Conservation (phyloP, 2,113 vertebrate genomes). For the Plecotus auritus region DNA sequence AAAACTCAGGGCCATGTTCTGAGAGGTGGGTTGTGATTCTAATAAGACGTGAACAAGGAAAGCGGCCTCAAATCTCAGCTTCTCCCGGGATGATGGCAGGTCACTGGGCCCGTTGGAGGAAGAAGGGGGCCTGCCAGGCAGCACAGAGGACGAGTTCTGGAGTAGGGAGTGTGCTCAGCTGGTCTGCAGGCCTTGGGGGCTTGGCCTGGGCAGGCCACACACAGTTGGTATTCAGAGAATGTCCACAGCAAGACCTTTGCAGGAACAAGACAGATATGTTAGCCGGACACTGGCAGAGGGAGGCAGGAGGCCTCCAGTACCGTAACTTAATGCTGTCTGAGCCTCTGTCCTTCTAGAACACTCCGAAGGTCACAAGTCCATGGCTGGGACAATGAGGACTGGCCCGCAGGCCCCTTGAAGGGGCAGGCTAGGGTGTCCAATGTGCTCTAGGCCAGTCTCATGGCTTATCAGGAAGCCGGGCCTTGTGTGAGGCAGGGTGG, state of each 20-base stretch:
- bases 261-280: not conserved
- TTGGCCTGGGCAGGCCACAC: not conserved
- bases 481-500: not conserved
- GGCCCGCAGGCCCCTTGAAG: fast-evolving
- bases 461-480: not conserved
- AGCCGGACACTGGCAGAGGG: not conserved
- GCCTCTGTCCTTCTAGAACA: not conserved
- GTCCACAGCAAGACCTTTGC: not conserved
- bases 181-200: not conserved
- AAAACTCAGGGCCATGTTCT: not conserved
- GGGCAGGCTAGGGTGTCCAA: not conserved
- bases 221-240: not conserved
- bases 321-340: fast-evolving
- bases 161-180: fast-evolving
- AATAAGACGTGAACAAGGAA: not conserved
- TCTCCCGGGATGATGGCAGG: not conserved
- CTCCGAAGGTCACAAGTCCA: not conserved
- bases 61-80: not conserved
- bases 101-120: no score
- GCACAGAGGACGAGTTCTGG: not conserved
- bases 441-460: not conserved
- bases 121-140: fast-evolving
- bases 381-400: not conserved
- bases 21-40: not conserved
- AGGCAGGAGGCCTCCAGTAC: not conserved